A percentile compares a stretch with the other conserved stretches of the same genome.
phyloP scores from a whole-genome alignment of 2,113 vertebrate species.

The Anser cygnoides region DNA sequence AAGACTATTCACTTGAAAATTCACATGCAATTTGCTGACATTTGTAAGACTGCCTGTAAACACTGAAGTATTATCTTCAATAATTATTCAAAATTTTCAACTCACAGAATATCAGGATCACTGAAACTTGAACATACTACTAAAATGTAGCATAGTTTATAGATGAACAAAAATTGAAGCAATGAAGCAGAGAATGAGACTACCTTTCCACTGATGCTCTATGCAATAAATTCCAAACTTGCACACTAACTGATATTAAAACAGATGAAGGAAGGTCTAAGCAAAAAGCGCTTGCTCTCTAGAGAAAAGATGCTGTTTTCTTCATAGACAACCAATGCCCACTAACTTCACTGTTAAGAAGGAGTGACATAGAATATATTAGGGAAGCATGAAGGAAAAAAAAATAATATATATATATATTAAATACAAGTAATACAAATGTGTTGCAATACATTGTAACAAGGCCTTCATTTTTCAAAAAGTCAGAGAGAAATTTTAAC shows the following conservation, averaged over 20 bases:
- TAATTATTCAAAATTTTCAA: neutral
- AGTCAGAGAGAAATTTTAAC: neutral
- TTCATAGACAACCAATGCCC: neutral
- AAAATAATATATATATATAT: neutral
- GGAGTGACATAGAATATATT: neutral
- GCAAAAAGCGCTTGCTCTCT: accelerated
- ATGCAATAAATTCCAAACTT: neutral
- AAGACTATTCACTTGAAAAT: neutral
- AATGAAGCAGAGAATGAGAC: neutral
- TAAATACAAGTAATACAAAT: neutral
- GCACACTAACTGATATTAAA: accelerated
- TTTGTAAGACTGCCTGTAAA: neutral
- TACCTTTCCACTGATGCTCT: neutral
- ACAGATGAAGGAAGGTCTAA: neutral
- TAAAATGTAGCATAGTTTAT: accelerated
- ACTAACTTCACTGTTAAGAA: neutral
- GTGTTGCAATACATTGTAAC: too few species aligned
- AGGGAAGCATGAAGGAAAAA: neutral
- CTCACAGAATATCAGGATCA: neutral
- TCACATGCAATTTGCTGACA: neutral
- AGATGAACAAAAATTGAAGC: neutral
- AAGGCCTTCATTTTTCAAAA: neutral
- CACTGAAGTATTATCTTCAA: neutral
- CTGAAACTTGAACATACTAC: neutral
- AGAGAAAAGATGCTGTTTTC: neutral